Percentiles rank a stretch among this genome's conserved stretches.
Evolutionary conservation across 64 coral and sea anemone genomes (phyloP).

Genomic region (Montipora sp.): DNA sequence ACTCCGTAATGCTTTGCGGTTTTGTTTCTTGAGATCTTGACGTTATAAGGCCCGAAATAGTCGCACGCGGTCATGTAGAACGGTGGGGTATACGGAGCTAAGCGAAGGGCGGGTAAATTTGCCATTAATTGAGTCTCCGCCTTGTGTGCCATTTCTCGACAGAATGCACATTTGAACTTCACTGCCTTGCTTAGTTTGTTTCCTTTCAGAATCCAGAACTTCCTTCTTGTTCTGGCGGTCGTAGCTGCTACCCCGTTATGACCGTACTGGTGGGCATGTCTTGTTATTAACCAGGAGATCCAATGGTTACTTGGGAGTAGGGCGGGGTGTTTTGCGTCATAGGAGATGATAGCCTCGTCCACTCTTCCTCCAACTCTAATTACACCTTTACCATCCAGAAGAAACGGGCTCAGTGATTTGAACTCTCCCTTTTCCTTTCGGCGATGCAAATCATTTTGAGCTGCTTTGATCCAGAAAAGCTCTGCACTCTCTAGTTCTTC

Average conservation of each 20-base stretch:
- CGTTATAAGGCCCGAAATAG: constrained; percentile 15
- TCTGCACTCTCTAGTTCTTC: too few species aligned
- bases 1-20: constrained; percentile 32
- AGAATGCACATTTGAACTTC: constrained; percentile 5
- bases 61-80: constrained; percentile 44
- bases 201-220: constrained; percentile 22
- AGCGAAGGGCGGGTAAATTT: neutral
- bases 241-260: too few species aligned
- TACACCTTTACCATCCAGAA: neutral
- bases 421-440: too few species aligned
- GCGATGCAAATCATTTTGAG: too few species aligned
- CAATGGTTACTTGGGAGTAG: too few species aligned
- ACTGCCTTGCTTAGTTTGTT: neutral
- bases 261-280: too few species aligned
- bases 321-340: too few species aligned
- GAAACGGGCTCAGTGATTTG: neutral
- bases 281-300: too few species aligned
- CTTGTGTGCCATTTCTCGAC: constrained; percentile 2
- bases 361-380: constrained; percentile 52
- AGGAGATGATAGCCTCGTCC: too few species aligned
- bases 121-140: constrained; percentile 40
- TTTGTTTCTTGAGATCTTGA: constrained; percentile 29
- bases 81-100: constrained; percentile 35
- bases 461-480: too few species aligned
- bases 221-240: neutral